Percentiles rank a stretch among this genome's conserved stretches.
These are phyloP conservation scores for Hyperopisus bebe DNA, from an alignment of 2,113 vertebrate species.

Conservation along the genomic window DNA sequence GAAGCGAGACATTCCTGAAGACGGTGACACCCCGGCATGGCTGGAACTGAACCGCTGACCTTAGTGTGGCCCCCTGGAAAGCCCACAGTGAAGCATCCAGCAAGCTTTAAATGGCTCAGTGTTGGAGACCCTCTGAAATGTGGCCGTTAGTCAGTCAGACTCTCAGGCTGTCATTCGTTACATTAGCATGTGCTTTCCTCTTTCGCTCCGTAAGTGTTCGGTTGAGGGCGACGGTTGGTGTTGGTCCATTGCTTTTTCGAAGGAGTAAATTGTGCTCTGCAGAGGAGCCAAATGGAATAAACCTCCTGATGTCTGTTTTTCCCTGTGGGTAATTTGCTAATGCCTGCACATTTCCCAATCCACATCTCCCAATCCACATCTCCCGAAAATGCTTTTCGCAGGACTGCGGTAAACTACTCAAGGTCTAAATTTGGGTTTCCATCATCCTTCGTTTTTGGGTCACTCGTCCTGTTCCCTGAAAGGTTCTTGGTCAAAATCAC, in stretches of 20 bases:
- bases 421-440: not conserved
- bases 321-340: not conserved
- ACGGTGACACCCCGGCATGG: not conserved
- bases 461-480: not conserved
- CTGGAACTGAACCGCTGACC: not conserved
- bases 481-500: not conserved
- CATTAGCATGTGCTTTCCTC: not conserved
- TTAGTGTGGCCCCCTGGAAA: not conserved
- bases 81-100: not conserved
- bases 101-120: not conserved
- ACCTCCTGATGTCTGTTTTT: not conserved
- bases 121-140: not conserved
- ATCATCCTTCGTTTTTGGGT: not conserved
- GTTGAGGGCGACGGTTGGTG: not conserved
- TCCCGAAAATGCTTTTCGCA: not conserved
- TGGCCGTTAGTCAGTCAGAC: not conserved
- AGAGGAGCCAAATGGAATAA: conserved; percentile 1
- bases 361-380: no score
- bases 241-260: not conserved
- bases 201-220: not conserved
- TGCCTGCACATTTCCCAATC: not conserved
- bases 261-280: not conserved
- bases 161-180: not conserved
- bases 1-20: not conserved
- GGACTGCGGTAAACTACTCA: not conserved